phyloP scores from a whole-genome alignment of 2,797 vertebrate species.

The Dendrocincla fuliginosa region DNA sequence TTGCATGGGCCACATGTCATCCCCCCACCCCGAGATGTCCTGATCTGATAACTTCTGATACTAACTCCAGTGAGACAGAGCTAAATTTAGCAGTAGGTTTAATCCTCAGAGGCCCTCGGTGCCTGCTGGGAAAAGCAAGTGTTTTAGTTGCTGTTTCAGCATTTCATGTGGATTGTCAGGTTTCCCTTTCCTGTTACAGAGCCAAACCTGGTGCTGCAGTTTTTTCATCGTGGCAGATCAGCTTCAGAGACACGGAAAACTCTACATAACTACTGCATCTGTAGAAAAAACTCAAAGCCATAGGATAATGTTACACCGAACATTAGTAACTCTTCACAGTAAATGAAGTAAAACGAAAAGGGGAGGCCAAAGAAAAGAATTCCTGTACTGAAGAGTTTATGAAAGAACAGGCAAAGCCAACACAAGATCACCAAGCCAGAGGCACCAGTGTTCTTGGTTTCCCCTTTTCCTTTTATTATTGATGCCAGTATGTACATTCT shows the following conservation, averaged over 20 bases:
- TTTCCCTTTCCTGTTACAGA: not conserved
- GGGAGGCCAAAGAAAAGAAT: not conserved
- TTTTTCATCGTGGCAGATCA: not conserved
- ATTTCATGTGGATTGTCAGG: slow-evolving; percentile 6
- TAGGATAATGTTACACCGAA: not conserved
- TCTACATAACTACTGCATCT: not conserved
- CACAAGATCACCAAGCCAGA: not conserved
- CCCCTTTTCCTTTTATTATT: not conserved
- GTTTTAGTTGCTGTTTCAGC: slow-evolving; percentile 49
- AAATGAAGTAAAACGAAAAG: not conserved
- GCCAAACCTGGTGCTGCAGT: not conserved
- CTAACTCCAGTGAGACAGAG: not conserved
- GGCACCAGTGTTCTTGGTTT: not conserved
- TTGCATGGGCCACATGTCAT: not conserved
- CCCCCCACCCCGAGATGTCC: slow-evolving; percentile 28
- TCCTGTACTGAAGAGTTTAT: not conserved
- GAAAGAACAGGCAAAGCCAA: not conserved
- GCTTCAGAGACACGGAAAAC: not conserved
- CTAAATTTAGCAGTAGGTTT: slow-evolving; percentile 60
- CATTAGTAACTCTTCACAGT: not conserved
- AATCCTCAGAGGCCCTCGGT: slow-evolving; percentile 51
- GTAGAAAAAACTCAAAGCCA: not conserved
- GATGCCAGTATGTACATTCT: not conserved
- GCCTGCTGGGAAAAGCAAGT: slow-evolving; percentile 43
- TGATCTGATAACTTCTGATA: slow-evolving; percentile 49